Evolutionary conservation across 2,113 vertebrate species (phyloP).

Genomic region (Channa argus): DNA sequence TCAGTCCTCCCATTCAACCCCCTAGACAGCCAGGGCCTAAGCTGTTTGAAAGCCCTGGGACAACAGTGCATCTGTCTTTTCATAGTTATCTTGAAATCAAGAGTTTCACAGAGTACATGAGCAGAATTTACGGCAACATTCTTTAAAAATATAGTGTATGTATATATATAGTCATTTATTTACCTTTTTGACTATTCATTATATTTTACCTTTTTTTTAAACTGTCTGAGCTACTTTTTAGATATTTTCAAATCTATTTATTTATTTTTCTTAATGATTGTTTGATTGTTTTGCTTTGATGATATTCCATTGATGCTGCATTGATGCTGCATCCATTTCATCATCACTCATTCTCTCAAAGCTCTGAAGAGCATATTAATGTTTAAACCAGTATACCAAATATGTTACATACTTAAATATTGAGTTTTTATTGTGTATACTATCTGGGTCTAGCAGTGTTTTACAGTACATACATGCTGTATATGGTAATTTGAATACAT

Average conservation of each 20-base stretch:
- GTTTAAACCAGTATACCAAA: background rate
- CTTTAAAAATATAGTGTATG: too few relatives aligned
- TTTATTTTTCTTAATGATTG: too few relatives aligned
- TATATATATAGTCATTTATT: background rate
- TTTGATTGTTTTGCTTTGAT: conserved; percentile 11
- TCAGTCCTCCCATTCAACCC: too few relatives aligned
- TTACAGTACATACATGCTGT: background rate
- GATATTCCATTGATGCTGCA: conserved; percentile 16
- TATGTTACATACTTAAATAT: background rate
- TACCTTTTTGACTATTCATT: background rate
- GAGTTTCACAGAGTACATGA: too few relatives aligned
- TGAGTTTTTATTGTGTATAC: background rate
- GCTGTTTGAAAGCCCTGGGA: too few relatives aligned
- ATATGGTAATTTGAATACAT: background rate
- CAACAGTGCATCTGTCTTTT: too few relatives aligned
- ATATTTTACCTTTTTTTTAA: background rate
- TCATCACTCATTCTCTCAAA: conserved; percentile 9
- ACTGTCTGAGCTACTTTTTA: background rate
- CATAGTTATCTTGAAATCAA: too few relatives aligned
- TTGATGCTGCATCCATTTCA: conserved; percentile 25
- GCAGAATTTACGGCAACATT: too few relatives aligned
- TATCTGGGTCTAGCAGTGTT: background rate
- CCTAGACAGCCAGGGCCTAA: too few relatives aligned
- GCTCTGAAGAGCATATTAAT: conserved; percentile 15
- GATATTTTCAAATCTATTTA: background rate